Evolutionary conservation across 2,888 invertebrate species (phyloP).

Genomic region (Noctua janthe): DNA sequence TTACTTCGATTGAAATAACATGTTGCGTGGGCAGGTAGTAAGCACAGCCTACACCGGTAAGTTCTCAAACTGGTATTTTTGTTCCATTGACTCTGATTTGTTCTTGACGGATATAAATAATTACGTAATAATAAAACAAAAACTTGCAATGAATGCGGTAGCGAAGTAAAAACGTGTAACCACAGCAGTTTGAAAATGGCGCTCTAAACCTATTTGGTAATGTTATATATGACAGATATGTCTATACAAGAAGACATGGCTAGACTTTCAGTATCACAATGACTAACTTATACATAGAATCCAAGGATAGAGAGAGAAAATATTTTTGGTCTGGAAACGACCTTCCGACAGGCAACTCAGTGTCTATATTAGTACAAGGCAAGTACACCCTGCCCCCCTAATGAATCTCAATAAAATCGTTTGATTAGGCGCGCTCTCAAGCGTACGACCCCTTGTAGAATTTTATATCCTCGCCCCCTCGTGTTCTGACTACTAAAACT

Average conservation of each 20-base stretch:
- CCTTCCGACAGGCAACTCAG: slow-evolving; percentile 8
- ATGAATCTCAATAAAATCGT: slow-evolving; percentile 69
- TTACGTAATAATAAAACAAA: background rate
- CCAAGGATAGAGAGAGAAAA: slow-evolving; percentile 5
- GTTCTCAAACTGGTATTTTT: slow-evolving; percentile 7
- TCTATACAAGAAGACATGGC: background rate
- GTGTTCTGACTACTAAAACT: slow-evolving; percentile 33
- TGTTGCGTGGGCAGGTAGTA: background rate
- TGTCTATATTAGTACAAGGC: slow-evolving; percentile 32
- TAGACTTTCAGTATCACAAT: background rate
- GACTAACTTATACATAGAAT: background rate
- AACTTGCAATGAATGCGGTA: slow-evolving; percentile 47
- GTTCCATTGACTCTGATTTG: background rate
- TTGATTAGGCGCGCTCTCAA: slow-evolving; percentile 66
- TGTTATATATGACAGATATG: background rate
- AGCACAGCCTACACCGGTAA: background rate
- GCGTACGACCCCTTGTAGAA: slow-evolving; percentile 63
- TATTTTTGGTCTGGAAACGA: slow-evolving; percentile 5
- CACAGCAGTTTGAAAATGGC: slow-evolving; percentile 4
- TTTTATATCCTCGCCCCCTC: slow-evolving; percentile 44
- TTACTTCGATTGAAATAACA: background rate
- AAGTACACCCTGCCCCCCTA: slow-evolving; percentile 47
- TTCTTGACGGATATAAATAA: background rate
- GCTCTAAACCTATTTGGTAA: background rate
- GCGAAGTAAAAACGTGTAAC: slow-evolving; percentile 22